Evolutionary conservation across 2,113 vertebrate genomes (phyloP), one percentile per base, ranked within the genome.

Genomic region (Pardalotus punctatus): DNA sequence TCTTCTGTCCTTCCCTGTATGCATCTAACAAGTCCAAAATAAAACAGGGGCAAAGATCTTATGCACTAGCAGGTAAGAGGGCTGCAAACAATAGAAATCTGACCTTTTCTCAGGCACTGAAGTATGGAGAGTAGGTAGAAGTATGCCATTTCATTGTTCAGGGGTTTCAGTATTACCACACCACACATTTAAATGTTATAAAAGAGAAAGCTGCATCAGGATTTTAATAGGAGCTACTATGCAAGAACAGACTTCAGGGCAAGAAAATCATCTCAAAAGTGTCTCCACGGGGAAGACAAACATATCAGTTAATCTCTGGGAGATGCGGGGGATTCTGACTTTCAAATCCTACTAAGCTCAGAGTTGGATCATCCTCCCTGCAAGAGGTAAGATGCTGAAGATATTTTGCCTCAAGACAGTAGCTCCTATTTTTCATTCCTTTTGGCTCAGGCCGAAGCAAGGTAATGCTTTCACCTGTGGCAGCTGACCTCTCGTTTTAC

Each of bases 221-320:
- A 62, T 86, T 94, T 93, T 92, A 90, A 77, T 80, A 73, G 76
- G 76, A 70, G 19, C 67, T 82, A 65, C 86, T 73, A 13, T 62
- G 42, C 31, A 81, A 51, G 85, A 85, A 62, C 66, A 82, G 62
- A 73, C 66, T 88, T 80, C 50, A 83, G 90, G 90, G 66, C 74
- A 94, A 86, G 76, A 88, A 95, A 92, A 90, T 92, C 3, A 57
- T 88, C 85, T 95, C 76, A 62, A 94, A 90, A 86, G 83, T 88
- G 67, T 73, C 74, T 90, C 79, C 47, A 66, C 1, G 0, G 71
- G 86, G 71, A 90, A 92, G 71, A 77, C 92, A 88, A 94, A 93
- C 62, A 45, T 64, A 91, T 38, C 74, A 48, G 40, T 90, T 90
- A 80, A 92, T 93, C 82, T 92, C 86, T 50, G 50, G 71, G 73